Conservation (phyloP, 2,888 invertebrate species). For the Phrixothrix hirtus region DNA sequence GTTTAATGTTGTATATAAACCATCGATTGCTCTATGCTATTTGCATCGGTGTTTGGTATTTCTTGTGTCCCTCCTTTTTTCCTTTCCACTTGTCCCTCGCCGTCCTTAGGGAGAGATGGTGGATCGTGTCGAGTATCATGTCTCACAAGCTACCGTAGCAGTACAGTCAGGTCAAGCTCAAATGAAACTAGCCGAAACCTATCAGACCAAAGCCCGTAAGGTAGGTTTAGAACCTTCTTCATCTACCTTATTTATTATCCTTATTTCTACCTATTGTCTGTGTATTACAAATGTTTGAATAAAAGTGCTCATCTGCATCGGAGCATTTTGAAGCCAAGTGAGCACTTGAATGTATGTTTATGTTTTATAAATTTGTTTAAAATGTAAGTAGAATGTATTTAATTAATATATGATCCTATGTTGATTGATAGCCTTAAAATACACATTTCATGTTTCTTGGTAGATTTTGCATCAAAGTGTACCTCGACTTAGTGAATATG, state of each 20-base stretch:
- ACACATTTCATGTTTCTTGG: too few species aligned
- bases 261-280: slow-evolving; percentile 6
- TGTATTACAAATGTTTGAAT: not conserved
- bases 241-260: slow-evolving; percentile 24
- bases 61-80: slow-evolving; percentile 36
- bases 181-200: slow-evolving; percentile 77
- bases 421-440: too few species aligned
- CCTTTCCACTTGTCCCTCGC: slow-evolving; percentile 31
- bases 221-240: slow-evolving; percentile 60
- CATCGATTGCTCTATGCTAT: slow-evolving; percentile 52
- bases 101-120: slow-evolving; percentile 84
- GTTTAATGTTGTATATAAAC: slow-evolving; percentile 43
- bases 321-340: too few species aligned
- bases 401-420: too few species aligned
- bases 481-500: too few species aligned
- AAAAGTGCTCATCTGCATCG: too few species aligned
- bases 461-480: too few species aligned
- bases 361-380: too few species aligned
- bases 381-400: too few species aligned
- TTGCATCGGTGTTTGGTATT: slow-evolving; percentile 42
- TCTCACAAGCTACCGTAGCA: slow-evolving; percentile 82
- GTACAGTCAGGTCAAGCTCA: slow-evolving; percentile 79
- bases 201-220: slow-evolving; percentile 87
- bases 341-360: too few species aligned
- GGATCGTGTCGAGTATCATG: slow-evolving; percentile 93